A percentile compares a stretch with the other conserved stretches of the same genome.
Evolutionary conservation across 92 coral and sea anemone species (phyloP).

Genomic region (Bergia puertoricense): DNA sequence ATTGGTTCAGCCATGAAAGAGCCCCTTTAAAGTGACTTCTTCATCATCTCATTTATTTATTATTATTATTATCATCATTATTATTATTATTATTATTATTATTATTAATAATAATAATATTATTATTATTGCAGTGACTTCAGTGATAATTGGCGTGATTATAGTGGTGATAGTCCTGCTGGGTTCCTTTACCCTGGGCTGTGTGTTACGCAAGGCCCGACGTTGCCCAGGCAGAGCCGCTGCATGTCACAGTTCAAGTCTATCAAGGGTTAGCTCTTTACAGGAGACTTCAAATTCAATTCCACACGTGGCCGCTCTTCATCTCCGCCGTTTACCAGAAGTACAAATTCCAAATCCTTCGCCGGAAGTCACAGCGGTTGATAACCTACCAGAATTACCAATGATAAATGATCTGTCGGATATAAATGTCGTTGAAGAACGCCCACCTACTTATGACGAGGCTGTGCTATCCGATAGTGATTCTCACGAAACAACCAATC

Average conservation of each 20-base stretch:
- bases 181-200: background rate
- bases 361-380: background rate
- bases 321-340: conserved; percentile 39
- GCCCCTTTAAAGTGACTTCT: too few relatives aligned
- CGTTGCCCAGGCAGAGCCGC: background rate
- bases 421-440: conserved; percentile 20
- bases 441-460: conserved; percentile 33
- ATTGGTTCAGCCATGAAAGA: too few relatives aligned
- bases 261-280: conserved; percentile 32
- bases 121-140: conserved; percentile 21
- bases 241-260: background rate
- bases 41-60: background rate
- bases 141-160: conserved; percentile 17
- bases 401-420: conserved; percentile 30
- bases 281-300: background rate
- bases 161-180: background rate
- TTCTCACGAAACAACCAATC: background rate
- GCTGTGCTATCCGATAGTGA: conserved; percentile 12
- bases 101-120: background rate
- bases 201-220: conserved; percentile 8
- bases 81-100: background rate
- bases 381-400: conserved; percentile 16
- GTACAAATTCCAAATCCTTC: background rate
- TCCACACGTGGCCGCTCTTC: background rate
- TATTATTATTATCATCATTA: background rate